Evolutionary conservation across 2,113 vertebrate genomes (phyloP).

Genomic region (Electrona antarctica): DNA sequence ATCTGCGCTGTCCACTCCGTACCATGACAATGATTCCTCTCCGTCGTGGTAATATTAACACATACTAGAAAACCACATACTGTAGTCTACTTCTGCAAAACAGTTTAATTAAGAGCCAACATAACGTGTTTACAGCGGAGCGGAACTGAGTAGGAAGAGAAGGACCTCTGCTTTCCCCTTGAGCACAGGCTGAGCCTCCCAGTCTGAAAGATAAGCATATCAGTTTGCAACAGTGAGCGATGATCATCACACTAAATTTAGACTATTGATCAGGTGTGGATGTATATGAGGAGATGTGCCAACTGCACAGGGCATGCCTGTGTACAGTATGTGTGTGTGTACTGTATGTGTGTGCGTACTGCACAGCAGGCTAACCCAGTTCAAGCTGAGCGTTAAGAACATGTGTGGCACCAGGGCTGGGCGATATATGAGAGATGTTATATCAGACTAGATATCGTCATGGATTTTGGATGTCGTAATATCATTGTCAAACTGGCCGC

Average conservation of each 20-base stretch:
- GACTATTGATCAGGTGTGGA: slow-evolving; percentile 73
- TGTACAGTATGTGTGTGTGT: neutral
- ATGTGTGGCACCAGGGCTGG: too few relatives aligned
- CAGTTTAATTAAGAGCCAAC: neutral
- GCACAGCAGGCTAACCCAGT: too few relatives aligned
- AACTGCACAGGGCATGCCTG: slow-evolving; percentile 1
- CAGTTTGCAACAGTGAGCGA: slow-evolving; percentile 69
- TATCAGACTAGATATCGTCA: too few relatives aligned
- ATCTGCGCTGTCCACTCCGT: too few relatives aligned
- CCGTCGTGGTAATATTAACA: neutral
- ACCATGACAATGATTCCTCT: slow-evolving; percentile 1
- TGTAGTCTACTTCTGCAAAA: neutral
- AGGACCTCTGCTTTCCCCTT: slow-evolving; percentile 63
- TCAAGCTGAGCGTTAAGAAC: too few relatives aligned
- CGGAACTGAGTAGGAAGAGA: slow-evolving; percentile 19
- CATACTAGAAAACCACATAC: neutral
- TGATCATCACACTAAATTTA: slow-evolving; percentile 75
- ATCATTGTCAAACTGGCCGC: too few relatives aligned
- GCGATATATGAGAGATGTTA: too few relatives aligned
- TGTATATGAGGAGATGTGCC: slow-evolving; percentile 42
- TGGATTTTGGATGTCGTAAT: too few relatives aligned
- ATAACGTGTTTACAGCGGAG: neutral
- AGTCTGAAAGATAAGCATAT: slow-evolving; percentile 62
- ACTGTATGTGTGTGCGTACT: too few relatives aligned
- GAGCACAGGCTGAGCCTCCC: slow-evolving; percentile 51